Base-by-base conservation (phyloP, 1,140 invertebrate species). In the Diuraphis noxia region DNA sequence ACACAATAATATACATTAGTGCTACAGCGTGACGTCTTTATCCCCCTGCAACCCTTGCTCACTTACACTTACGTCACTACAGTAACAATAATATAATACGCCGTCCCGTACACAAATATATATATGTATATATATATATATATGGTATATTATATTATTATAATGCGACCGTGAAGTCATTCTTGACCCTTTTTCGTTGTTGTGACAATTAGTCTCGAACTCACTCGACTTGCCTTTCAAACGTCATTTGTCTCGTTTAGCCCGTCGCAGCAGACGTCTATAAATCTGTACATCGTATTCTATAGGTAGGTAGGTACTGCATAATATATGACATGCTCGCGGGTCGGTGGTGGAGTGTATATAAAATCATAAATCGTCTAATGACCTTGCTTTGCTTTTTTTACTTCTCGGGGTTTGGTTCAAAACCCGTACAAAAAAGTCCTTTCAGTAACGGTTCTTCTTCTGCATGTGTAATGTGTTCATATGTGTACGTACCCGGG, bases 121-220 rank as follows among this genome's bases (percentile, higher is more conserved):
- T n/a, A 77, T 36, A 77, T 13, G 21, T 77, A 30, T 82, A 82
- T n/a, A 17, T 23, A 38, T 17, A 56, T n/a, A 72, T 72, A n/a
- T 72, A 72, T 72, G 30, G 56, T 72, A 72, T 34, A n/a, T 63
- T 63, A 63, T 63, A n/a, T n/a, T 72, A 63, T 63, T 63, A 72
- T 49, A 19, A 77, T 79, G 49, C 79, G 21, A 21, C 89, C 89
- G 89, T 91, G 77, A 82, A 91, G 77, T 81, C 13, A 25, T 38
- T 46, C 23, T 40, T 17, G 43, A 81, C 77, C 77, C 77, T 91
- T 81, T 91, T n/a, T 43, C 36, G 77, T 91, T 91, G 77, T 91
- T 91, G 89, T 91, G 89, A 91, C 89, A 82, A 91, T 91, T 91
- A 82, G 77, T 91, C 38, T 49, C 56, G 30, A 72, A 72, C 56